Percentiles rank a stretch among this genome's conserved stretches.
These are phyloP conservation scores for Tympanuchus pallidicinctus DNA, from an alignment of 2,113 vertebrate genomes.

Conservation along the genomic window DNA sequence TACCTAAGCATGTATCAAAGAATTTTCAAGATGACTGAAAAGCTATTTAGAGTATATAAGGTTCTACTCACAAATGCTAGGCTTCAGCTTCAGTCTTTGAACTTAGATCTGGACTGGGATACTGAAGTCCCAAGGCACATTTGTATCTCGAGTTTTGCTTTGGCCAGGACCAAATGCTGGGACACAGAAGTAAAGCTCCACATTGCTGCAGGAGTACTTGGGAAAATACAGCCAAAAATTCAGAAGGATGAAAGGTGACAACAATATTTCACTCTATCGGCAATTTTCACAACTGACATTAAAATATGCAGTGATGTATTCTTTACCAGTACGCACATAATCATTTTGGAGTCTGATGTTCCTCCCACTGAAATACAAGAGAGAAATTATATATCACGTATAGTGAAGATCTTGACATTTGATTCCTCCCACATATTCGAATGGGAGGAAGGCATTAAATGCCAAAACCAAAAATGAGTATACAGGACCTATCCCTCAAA, in stretches of 20 bases:
- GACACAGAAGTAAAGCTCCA: neutral
- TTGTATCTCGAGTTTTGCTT: neutral
- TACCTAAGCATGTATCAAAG: neutral
- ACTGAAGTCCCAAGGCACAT: neutral
- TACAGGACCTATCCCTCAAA: conserved; percentile 29
- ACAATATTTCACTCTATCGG: conserved; percentile 20
- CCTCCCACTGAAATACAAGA: conserved; percentile 55
- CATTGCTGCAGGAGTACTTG: neutral
- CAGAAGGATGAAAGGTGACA: conserved; percentile 43
- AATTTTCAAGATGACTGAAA: neutral
- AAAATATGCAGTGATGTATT: conserved; percentile 40
- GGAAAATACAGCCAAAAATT: conserved; percentile 3
- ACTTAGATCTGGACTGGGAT: neutral
- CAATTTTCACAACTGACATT: conserved; percentile 48
- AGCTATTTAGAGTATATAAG: neutral
- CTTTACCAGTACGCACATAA: conserved; percentile 46
- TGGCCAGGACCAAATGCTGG: neutral
- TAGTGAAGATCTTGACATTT: conserved; percentile 56
- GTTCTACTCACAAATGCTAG: neutral
- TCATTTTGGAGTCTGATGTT: conserved; percentile 57
- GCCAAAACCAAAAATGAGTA: conserved; percentile 61
- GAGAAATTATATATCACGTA: conserved; percentile 57
- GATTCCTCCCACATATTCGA: conserved; percentile 60
- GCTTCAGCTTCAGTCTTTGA: neutral
- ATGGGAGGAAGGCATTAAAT: conserved; percentile 49